A percentile compares a stretch with the other conserved stretches of the same genome.
Evolutionary conservation across 2,888 invertebrate species (phyloP).

Genomic region (Anticlea derivata): DNA sequence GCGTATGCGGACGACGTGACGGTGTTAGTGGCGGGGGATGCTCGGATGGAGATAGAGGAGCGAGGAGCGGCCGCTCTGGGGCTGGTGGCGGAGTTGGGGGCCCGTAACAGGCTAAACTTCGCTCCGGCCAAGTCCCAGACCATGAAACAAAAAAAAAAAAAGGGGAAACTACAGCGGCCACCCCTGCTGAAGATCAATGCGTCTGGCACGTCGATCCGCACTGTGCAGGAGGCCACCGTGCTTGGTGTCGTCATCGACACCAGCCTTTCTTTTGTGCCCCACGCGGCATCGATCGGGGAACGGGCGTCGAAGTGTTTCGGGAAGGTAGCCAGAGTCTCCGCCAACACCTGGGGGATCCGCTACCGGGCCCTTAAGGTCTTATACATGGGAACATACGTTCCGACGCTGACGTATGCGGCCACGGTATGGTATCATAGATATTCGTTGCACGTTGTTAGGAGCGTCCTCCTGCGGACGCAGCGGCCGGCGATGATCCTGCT

Average conservation of each 20-base stretch:
- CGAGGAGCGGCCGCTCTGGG: neutral
- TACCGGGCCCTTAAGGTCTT: neutral
- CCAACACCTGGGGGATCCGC: neutral
- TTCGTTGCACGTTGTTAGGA: no score
- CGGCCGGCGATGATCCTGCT: no score
- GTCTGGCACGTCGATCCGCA: neutral
- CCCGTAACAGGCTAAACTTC: no score
- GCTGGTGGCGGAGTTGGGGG: constrained; percentile 3
- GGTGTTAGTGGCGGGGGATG: constrained; percentile 22
- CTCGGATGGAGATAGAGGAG: neutral
- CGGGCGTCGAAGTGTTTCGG: neutral
- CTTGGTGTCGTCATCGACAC: neutral
- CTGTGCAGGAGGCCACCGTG: neutral
- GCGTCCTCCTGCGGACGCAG: neutral
- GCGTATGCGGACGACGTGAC: no score
- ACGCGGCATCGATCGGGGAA: neutral
- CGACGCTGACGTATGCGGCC: constrained; percentile 1
- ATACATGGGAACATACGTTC: neutral
- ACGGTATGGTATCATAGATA: no score
- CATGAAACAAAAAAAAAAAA: neutral
- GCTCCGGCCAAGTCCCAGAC: constrained; percentile 6
- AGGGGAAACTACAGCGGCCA: neutral
- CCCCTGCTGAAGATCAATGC: neutral
- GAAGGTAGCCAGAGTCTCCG: neutral
- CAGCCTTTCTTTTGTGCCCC: neutral